Evolutionary conservation across 2,113 vertebrate genomes (phyloP).

Genomic region (Hippolais icterina): DNA sequence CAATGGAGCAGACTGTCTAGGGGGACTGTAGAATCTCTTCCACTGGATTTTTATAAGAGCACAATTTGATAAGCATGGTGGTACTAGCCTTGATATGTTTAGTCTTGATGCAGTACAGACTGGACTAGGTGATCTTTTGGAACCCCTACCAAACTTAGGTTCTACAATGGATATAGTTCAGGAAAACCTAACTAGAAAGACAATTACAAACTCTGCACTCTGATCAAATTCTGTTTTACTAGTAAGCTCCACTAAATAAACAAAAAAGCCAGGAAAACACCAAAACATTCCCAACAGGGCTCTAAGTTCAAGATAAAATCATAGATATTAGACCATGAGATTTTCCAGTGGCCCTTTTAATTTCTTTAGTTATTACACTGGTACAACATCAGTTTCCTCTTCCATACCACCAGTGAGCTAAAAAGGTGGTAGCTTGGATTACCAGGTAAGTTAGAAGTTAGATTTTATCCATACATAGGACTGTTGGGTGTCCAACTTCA

Average conservation of each 20-base stretch:
- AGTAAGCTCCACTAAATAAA: background rate
- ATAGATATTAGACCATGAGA: background rate
- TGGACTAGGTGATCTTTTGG: background rate
- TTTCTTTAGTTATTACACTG: background rate
- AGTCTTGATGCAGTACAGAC: background rate
- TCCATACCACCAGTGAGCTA: background rate
- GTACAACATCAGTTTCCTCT: background rate
- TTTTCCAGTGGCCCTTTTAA: background rate
- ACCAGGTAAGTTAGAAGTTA: background rate
- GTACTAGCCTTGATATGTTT: background rate
- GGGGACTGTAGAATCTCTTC: background rate
- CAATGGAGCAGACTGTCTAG: background rate
- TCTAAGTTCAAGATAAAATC: background rate
- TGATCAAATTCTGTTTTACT: background rate
- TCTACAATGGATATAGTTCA: background rate
- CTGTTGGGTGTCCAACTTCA: background rate
- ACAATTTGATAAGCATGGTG: background rate
- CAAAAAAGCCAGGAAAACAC: background rate
- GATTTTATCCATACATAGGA: background rate
- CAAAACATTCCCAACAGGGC: background rate
- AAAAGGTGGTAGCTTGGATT: background rate
- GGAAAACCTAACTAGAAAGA: background rate
- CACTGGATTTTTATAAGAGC: background rate
- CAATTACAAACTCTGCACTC: background rate
- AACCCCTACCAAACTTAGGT: background rate